phyloP scores from a whole-genome alignment of 1,140 invertebrate genomes.

The Ceratosolen solmsi region DNA sequence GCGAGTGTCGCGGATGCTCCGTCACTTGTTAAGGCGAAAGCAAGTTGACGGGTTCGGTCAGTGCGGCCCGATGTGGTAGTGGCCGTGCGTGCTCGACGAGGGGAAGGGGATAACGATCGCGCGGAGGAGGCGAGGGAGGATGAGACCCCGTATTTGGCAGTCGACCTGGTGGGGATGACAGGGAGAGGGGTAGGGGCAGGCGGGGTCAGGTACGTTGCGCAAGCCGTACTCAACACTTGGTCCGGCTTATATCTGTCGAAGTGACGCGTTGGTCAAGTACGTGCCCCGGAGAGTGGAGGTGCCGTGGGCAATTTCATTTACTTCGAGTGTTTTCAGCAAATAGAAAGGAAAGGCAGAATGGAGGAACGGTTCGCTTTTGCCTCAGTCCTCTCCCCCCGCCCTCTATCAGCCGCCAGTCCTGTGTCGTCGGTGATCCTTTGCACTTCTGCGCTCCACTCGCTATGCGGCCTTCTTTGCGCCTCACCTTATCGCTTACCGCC shows the following conservation, averaged over 20 bases:
- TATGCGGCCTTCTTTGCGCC: constrained; percentile 21
- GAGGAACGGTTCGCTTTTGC: not conserved
- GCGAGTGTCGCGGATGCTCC: not conserved
- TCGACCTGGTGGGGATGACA: not conserved
- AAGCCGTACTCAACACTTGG: constrained; percentile 18
- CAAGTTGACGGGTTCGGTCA: not conserved
- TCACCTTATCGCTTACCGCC: constrained; percentile 23
- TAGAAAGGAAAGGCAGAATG: constrained; percentile 24
- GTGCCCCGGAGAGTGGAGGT: not conserved
- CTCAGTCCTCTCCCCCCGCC: no score
- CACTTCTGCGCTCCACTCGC: not conserved
- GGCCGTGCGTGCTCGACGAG: no score
- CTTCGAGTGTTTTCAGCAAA: constrained; percentile 43
- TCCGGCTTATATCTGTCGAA: constrained; percentile 39
- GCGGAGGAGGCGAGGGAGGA: not conserved
- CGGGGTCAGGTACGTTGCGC: not conserved
- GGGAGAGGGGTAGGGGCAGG: not conserved
- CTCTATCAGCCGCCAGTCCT: not conserved
- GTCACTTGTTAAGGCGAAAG: not conserved
- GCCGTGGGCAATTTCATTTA: constrained; percentile 50
- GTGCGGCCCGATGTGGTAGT: no score
- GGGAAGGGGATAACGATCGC: not conserved
- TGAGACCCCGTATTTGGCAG: not conserved
- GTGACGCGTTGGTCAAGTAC: constrained; percentile 30
- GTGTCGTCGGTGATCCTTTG: not conserved